Conservation (phyloP, 1,140 invertebrate genomes). For the Archivesica marissinica region DNA sequence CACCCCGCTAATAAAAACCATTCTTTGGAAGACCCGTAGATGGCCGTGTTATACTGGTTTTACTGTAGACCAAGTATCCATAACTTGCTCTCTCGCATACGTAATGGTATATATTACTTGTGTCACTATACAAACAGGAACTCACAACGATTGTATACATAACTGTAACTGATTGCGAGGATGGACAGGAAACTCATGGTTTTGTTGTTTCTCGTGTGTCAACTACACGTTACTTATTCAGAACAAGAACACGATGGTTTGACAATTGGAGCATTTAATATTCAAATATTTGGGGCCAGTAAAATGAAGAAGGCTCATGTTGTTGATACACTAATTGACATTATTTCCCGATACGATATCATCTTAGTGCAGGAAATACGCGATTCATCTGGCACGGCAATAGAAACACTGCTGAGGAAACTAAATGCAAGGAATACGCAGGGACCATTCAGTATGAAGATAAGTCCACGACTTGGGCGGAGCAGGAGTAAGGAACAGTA, state of each 20-base stretch:
- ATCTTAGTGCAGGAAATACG: slow-evolving; percentile 76
- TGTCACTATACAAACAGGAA: too few relatives aligned
- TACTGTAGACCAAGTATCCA: too few relatives aligned
- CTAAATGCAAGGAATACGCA: slow-evolving; percentile 56
- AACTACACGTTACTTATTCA: not conserved
- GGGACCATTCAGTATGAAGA: slow-evolving; percentile 49
- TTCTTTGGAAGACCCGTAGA: too few relatives aligned
- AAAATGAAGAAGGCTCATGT: slow-evolving; percentile 67
- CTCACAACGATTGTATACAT: too few relatives aligned
- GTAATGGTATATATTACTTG: too few relatives aligned
- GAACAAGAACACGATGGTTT: slow-evolving; percentile 3
- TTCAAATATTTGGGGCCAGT: slow-evolving; percentile 70
- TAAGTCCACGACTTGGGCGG: slow-evolving; percentile 75
- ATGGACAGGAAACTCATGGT: not conserved
- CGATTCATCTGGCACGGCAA: slow-evolving; percentile 63
- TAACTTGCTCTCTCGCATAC: too few relatives aligned
- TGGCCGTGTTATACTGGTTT: too few relatives aligned
- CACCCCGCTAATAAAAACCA: too few relatives aligned
- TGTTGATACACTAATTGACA: slow-evolving; percentile 67
- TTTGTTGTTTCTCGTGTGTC: not conserved
- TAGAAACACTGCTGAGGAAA: slow-evolving; percentile 57
- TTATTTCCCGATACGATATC: slow-evolving; percentile 75
- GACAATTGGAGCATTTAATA: slow-evolving; percentile 73
- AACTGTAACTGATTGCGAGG: too few relatives aligned
- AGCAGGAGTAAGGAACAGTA: slow-evolving; percentile 78